Evolutionary conservation across 1,140 invertebrate species (phyloP), one percentile per base, ranked within the genome.

Genomic region (Pinna nobilis): DNA sequence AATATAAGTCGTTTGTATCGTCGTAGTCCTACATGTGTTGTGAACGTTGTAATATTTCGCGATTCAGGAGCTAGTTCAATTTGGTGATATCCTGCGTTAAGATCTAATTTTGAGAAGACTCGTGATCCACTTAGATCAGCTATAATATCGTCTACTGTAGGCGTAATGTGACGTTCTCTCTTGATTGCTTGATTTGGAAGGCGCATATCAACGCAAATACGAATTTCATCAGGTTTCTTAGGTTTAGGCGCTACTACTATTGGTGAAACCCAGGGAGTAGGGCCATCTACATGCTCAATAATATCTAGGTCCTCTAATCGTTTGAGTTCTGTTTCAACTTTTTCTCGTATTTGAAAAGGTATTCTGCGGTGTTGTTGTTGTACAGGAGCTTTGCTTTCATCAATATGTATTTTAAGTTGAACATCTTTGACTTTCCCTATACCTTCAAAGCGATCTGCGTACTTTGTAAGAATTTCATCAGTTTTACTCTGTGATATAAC

Each of bases 261-360:
- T 3, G 79, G 74, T 3, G 70, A 76, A 13, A 83, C 75, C 82
- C 79, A 83, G 6, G 81, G 77, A 32, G 79, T 80, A 18, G 79
- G 82, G 0, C 82, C 82, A 15, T 61, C 61, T 7, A 81, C 74
- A 28, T 65, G 75, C 41, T 84, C 82, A n/a, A 84, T 77, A 15
- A 80, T 78, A 25, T 78, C 71, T 0, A 67, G n/a, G 23, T 64
- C 20, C 60, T 75, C 47, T 1, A 76, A 44, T 18, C 59, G 15
- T 49, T 70, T 41, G 15, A 79, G 13, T 47, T 79, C 66, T 11
- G 23, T 39, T 68, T 74, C 67, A 9, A 78, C 57, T 13, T 74
- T 37, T 57, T 70, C 70, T 9, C 66, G 13, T 9, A 73, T 15
- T 50, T 73, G 70, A 39, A 77, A 77, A 30, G 75, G 70, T 20